Base-by-base conservation (phyloP, 1,140 invertebrate species). In the Drosophila sp. region DNA sequence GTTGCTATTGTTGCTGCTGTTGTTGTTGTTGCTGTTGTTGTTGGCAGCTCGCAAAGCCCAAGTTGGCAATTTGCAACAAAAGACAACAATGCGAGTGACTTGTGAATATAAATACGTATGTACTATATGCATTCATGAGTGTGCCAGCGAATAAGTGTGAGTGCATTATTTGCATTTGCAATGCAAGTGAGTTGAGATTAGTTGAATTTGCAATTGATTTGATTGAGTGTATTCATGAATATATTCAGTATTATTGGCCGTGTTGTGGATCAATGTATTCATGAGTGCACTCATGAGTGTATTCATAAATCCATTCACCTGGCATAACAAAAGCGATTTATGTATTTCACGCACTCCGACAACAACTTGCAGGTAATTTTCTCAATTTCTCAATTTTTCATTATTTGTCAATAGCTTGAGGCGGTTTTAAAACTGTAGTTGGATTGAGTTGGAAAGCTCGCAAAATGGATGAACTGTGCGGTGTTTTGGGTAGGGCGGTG, bases 51-150 rank as follows among this genome's bases (percentile, higher is more conserved):
- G 69, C 81, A 87, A 81, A 78, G 78, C 81, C 82, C 81, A 78
- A 78, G 78, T 86, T 87, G 81, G 78, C 81, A 87, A 86, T 86
- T 87, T 87, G 75, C 75, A 81, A 87, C 80, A 83, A 83, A 79
- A 72, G 80, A 83, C 71, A 83, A 82, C 78, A 84, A 83, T 65
- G 65, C 77, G 27, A 29, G 6, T 29, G 27, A 29, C 1, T 29
- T 29, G 36, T 38, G 14, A 14, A 16, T 43, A 43, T 43, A 6
- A 13, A 41, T n/a, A 41, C 13, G 7, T 41, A n/a, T 41, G n/a
- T 11, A 41, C 2, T 4, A n/a, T 6, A 36, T 54, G 34, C 13
- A 43, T 43, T 21, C 4, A 36, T 53, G 27, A 8, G 32, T 34
- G 46, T 2, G n/a, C 3, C 2, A 46, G 59, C n/a, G 48, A 34